Base-by-base conservation (phyloP, 2,888 invertebrate species). In the Acanthococcus lagerstroemiae region DNA sequence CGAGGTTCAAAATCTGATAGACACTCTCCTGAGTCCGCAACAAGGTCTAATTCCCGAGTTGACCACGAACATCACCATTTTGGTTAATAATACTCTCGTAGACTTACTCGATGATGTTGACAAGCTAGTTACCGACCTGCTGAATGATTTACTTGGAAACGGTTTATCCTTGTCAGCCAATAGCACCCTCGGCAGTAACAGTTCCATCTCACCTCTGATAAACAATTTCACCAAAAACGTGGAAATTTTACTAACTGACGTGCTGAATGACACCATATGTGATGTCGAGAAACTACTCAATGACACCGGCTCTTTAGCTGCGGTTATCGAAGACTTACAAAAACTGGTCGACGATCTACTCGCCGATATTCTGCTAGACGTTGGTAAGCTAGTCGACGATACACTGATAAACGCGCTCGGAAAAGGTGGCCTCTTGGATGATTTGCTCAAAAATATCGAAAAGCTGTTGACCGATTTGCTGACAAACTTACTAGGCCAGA, bases 261-360 rank as follows among this genome's bases (percentile, higher is more conserved):
- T 61, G 17, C n/a, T 61, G 6, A 50, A 27, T 4, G 30, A 27
- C 24, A 52, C 50, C 4, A 27, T 61, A 5, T 61, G 61, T 30
- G 50, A 52, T 12, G 17, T 61, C 5, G 27, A 52, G 24, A 52
- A 52, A 5, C 24, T 61, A 27, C n/a, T 61, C 21, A 61, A 17
- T 1, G 24, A 61, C 7, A 61, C 50, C 27, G 12, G 30, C 1
- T 52, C 61, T 3, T 22, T 61, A 21, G 2, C 30, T 6, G 12
- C 27, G 4, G 27, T 52, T 12, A 21, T 61, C 1, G 15, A 17
- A 7, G 52, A 61, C 12, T n/a, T 61, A 7, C 7, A 26, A 6
- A 61, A 50, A 17, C 30, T 61, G 37, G 27, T 61, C 15, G 9
- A 52, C 27, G 22, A 27, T 21, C n/a, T 50, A 5, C 3, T 61